Percentiles rank a stretch among this genome's conserved stretches.
Conservation (phyloP, 2,888 invertebrate species). For the Chalcosyrphus nemorum region DNA sequence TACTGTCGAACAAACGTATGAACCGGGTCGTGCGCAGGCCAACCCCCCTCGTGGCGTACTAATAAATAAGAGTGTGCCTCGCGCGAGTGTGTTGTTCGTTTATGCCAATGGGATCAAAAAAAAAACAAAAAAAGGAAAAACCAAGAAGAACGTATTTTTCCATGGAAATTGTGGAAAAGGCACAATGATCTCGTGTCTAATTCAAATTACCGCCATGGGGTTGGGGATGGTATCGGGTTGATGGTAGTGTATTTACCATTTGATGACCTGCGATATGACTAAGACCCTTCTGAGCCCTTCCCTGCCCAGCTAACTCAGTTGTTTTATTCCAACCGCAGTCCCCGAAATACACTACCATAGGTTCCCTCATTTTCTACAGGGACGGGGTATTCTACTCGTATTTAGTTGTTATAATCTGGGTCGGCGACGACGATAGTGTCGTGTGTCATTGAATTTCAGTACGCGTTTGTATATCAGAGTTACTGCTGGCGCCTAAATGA, state of each 20-base stretch:
- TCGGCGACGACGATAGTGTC: slow-evolving; percentile 4
- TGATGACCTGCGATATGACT: slow-evolving; percentile 53
- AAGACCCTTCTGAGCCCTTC: slow-evolving; percentile 6
- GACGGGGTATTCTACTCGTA: neutral
- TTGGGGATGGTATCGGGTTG: neutral
- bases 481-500: slow-evolving; percentile 25
- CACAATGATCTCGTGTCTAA: slow-evolving; percentile 61
- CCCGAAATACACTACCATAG: slow-evolving; percentile 7
- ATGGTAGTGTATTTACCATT: slow-evolving; percentile 13
- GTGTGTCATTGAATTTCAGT: slow-evolving; percentile 12
- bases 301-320: neutral
- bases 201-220: slow-evolving; percentile 46
- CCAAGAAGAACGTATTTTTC: slow-evolving; percentile 8
- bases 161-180: slow-evolving; percentile 35
- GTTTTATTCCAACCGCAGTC: neutral
- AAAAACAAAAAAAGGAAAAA: neutral
- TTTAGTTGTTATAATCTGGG: slow-evolving; percentile 20
- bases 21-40: neutral
- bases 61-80: slow-evolving; percentile 7
- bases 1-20: slow-evolving; percentile 28
- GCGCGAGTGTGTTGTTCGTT: slow-evolving; percentile 20
- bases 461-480: neutral
- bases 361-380: neutral
- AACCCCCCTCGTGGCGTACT: slow-evolving; percentile 3
- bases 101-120: slow-evolving; percentile 11